Base-by-base conservation (phyloP, 1,140 invertebrate genomes). In the Archegozetes longisetosus region DNA sequence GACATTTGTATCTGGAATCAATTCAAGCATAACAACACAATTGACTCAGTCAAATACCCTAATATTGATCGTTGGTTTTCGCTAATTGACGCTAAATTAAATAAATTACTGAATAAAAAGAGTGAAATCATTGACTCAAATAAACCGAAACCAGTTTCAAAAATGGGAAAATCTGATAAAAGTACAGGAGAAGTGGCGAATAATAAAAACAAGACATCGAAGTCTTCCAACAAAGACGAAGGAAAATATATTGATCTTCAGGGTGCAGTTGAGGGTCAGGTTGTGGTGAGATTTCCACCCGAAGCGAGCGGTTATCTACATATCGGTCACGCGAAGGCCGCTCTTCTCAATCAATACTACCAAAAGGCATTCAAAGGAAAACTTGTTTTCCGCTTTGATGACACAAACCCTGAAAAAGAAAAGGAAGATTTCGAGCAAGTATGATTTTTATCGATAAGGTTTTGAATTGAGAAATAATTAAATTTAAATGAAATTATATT, bases 361-460 rank as follows among this genome's bases (percentile, higher is more conserved):
- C 88, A 96, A 62, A 79, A 89, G 68, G 76, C 80, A 17, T 98
- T 96, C 72, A 77, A 97, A 69, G 96, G 96, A 0, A 86, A 87
- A 70, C 77, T 99, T 0, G 89, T 99, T 55, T 93, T 99, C 90
- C 79, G 96, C 66, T 99, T 99, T 76, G 96, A 99, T 77, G 96
- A 99, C 70, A 99, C 96, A 6, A 99, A 99, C 76, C 96, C 96
- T 32, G 94, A 91, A 3, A 99, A 99, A 71, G 96, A 99, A 71
- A 91, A 94, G 70, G 84, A 84, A n/a, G 86, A 98, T 66, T 99
- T 95, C 77, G 96, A 99, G 72, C 65, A 82, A 76, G 91, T 58
- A 51, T 26, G 13, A 6, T 3, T 25, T 4, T 24, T 23, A 53
- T 40, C 13, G 24, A 27, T 52, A 22, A 50, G 3, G 50, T 6